phyloP scores from a whole-genome alignment of 1,140 invertebrate genomes.

The Ooceraea biroi region DNA sequence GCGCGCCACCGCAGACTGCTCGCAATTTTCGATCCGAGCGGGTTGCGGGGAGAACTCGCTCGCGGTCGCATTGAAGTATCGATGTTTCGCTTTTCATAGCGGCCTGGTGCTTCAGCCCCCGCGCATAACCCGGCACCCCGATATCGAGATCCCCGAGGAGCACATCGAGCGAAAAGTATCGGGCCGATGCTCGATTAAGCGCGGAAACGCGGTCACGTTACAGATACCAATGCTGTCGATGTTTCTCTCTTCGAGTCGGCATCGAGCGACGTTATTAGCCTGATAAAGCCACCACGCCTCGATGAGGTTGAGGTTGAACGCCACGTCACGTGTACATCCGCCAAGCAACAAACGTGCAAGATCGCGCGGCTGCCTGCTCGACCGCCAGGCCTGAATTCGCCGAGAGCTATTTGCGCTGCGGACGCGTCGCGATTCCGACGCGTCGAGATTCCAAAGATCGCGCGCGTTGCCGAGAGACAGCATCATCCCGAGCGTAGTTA shows the following conservation, averaged over 20 bases:
- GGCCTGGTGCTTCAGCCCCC: constrained; percentile 1
- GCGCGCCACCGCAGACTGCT: constrained; percentile 41
- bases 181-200: neutral
- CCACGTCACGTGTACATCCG: no score
- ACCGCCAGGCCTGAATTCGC: neutral
- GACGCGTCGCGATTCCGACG: no score
- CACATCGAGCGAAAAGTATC: neutral
- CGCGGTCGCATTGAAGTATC: constrained; percentile 25
- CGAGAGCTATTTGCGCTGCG: constrained; percentile 40
- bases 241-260: neutral
- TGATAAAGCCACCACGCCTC: neutral
- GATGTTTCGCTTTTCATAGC: constrained; percentile 21
- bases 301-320: no score
- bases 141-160: neutral
- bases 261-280: neutral
- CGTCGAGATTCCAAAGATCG: constrained; percentile 42
- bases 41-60: constrained; percentile 6
- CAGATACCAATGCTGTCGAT: neutral
- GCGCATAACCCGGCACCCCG: neutral
- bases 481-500: constrained; percentile 36
- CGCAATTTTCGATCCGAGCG: constrained; percentile 54
- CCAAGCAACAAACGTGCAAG: no score
- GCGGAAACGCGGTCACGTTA: no score
- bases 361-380: no score
- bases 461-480: constrained; percentile 33